Conservation (phyloP, 2,888 invertebrate species). For the Cephus spinipes region DNA sequence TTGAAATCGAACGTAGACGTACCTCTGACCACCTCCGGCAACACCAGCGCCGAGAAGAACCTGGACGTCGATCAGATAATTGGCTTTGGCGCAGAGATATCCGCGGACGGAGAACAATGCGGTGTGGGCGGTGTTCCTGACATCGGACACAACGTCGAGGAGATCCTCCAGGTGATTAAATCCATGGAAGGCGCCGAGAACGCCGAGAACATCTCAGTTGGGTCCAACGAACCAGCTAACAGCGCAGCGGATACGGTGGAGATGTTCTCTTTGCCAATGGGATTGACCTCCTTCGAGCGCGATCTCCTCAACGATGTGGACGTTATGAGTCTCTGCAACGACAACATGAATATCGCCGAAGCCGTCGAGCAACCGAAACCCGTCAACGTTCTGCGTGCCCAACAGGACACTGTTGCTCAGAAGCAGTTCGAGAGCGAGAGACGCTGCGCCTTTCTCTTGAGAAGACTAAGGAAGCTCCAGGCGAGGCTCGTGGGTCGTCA, state of each 20-base stretch:
- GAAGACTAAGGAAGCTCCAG: slow-evolving; percentile 82
- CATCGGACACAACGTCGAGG: slow-evolving; percentile 72
- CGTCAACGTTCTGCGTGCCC: slow-evolving; percentile 39
- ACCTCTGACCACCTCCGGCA: slow-evolving; percentile 43
- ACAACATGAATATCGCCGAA: slow-evolving; percentile 51
- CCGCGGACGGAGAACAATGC: slow-evolving; percentile 38
- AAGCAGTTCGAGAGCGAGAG: slow-evolving; percentile 76
- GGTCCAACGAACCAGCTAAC: slow-evolving; percentile 38
- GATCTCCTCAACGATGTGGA: slow-evolving; percentile 60
- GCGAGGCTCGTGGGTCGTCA: slow-evolving; percentile 81
- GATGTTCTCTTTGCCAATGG: slow-evolving; percentile 58
- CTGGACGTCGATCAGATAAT: slow-evolving; percentile 56
- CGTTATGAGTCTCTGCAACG: slow-evolving; percentile 57
- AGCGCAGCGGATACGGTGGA: slow-evolving; percentile 42
- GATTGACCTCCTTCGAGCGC: slow-evolving; percentile 57
- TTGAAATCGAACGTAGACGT: slow-evolving; percentile 58
- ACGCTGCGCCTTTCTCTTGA: slow-evolving; percentile 77
- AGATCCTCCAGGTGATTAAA: slow-evolving; percentile 81
- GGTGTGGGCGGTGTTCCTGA: slow-evolving; percentile 68
- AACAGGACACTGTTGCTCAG: slow-evolving; percentile 54
- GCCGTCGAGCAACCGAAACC: slow-evolving; percentile 29
- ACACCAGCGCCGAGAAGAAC: slow-evolving; percentile 41
- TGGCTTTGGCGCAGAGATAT: slow-evolving; percentile 46
- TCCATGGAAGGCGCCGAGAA: slow-evolving; percentile 73
- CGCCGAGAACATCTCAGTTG: slow-evolving; percentile 36